A percentile compares a stretch with the other conserved stretches of the same genome.
Evolutionary conservation across 2,113 vertebrate genomes (phyloP).

Genomic region (Neolamprologus caudopunctatus): DNA sequence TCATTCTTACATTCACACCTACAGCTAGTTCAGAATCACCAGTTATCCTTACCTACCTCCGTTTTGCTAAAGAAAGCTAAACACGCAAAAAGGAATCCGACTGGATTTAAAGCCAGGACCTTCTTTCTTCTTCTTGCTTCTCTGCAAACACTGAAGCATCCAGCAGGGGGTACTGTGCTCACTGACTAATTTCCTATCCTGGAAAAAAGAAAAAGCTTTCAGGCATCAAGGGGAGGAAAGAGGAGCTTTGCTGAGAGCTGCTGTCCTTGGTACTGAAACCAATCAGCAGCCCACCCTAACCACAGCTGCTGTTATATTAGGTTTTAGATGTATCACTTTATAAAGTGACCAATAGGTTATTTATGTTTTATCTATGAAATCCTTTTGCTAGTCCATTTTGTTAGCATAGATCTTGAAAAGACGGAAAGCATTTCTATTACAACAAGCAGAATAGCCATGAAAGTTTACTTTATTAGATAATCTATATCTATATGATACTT

Average conservation of each 20-base stretch:
- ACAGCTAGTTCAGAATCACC: not conserved
- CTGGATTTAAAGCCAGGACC: not conserved
- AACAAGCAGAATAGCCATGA: not conserved
- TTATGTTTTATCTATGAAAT: not conserved
- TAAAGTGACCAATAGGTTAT: not conserved
- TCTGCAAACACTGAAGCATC: not conserved
- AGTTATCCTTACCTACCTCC: not conserved
- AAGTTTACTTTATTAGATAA: not conserved
- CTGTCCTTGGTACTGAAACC: slow-evolving; percentile 76
- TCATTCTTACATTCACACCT: not conserved
- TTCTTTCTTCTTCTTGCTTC: not conserved
- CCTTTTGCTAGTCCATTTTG: not conserved
- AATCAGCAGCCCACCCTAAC: slow-evolving; percentile 56
- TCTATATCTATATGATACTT: not conserved
- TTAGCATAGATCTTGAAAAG: not conserved
- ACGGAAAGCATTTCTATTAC: not conserved
- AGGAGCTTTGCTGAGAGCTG: slow-evolving; percentile 23
- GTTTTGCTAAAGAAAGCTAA: not conserved
- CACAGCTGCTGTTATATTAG: not conserved
- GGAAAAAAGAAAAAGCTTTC: not conserved
- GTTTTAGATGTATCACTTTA: not conserved
- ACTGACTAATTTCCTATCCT: not conserved
- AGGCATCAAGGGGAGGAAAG: slow-evolving; percentile 8
- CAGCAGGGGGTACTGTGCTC: slow-evolving; percentile 39
- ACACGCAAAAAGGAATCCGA: not conserved